A percentile compares a stretch with the other conserved stretches of the same genome.
These are phyloP conservation scores for Engraulis encrasicolus DNA, from an alignment of 2,113 vertebrate genomes.

Conservation along the genomic window DNA sequence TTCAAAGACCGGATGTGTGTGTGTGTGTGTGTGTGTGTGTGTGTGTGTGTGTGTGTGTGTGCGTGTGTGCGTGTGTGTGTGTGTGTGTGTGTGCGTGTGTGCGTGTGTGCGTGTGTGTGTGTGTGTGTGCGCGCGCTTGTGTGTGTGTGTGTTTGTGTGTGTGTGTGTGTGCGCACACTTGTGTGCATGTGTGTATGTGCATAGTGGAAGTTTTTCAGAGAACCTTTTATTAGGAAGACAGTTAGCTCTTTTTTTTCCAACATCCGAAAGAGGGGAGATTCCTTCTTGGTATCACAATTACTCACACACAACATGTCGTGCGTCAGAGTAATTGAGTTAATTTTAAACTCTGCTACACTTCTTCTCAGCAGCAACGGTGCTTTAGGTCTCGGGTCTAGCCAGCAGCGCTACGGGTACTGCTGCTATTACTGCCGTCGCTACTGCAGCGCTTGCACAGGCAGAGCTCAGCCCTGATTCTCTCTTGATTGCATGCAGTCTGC, in stretches of 20 bases:
- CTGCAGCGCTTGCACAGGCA: background rate
- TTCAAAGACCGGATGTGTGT: background rate
- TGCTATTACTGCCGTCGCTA: too few species aligned
- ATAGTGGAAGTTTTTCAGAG: background rate
- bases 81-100: background rate
- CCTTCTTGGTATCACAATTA: constrained; percentile 69
- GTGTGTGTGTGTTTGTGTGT: background rate
- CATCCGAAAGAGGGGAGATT: constrained; percentile 67
- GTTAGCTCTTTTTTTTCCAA: background rate
- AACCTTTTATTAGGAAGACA: background rate
- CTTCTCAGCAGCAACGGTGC: background rate
- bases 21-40: background rate
- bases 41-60: background rate
- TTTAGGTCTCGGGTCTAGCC: too few species aligned
- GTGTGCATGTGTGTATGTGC: too few species aligned
- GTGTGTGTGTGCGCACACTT: background rate
- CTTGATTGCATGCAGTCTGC: background rate
- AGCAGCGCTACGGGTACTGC: background rate
- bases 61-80: background rate
- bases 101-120: background rate
- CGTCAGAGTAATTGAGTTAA: constrained; percentile 47
- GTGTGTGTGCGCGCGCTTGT: background rate
- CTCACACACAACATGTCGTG: constrained; percentile 58
- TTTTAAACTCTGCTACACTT: constrained; percentile 17
- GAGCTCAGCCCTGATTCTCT: background rate